Evolutionary conservation across 2,888 invertebrate species (phyloP).

Genomic region (Ethmia dodecea): DNA sequence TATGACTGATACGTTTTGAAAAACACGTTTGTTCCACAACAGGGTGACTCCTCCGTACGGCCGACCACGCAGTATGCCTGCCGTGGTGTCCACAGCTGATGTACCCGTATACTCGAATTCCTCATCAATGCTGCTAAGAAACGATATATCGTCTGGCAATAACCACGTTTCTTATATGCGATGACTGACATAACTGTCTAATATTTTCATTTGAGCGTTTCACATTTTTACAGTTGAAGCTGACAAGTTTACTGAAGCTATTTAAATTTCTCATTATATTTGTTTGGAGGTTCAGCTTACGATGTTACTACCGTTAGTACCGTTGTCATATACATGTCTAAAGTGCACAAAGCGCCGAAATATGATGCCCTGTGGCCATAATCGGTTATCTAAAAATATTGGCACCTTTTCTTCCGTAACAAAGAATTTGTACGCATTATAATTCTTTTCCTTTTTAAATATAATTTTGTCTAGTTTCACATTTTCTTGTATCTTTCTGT

Average conservation of each 20-base stretch:
- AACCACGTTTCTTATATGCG: constrained; percentile 22
- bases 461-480: constrained; percentile 10
- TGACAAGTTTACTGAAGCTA: constrained; percentile 8
- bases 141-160: constrained; percentile 19
- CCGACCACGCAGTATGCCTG: constrained; percentile 9
- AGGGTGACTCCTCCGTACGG: constrained; percentile 14
- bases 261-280: neutral
- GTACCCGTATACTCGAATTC: constrained; percentile 2
- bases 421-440: constrained; percentile 15
- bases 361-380: constrained; percentile 16
- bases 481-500: constrained; percentile 10
- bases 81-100: constrained; percentile 12
- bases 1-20: neutral
- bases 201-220: constrained; percentile 20
- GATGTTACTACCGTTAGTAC: neutral
- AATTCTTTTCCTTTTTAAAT: constrained; percentile 6
- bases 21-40: constrained; percentile 9
- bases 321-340: neutral
- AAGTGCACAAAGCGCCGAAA: constrained; percentile 12
- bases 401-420: constrained; percentile 11
- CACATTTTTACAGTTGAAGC: constrained; percentile 23
- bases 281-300: no score
- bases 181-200: constrained; percentile 13
- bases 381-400: constrained; percentile 11
- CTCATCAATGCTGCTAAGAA: neutral